Evolutionary conservation across 1,140 invertebrate species (phyloP), one percentile per base, ranked within the genome.

Genomic region (Drosophila sturtevanti): DNA sequence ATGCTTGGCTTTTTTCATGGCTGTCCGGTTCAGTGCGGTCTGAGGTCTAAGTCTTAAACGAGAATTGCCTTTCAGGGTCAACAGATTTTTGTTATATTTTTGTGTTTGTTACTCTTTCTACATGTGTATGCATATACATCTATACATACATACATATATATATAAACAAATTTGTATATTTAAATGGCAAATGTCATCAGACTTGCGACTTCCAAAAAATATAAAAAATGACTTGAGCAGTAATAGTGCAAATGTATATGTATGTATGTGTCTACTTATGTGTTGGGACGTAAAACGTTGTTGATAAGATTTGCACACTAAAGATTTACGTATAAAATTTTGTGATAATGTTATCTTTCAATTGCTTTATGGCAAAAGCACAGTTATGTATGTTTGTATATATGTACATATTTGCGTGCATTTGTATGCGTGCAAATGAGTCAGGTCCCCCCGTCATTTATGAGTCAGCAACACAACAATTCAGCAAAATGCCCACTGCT

Each of bases 311-410:
- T 76, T 76, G 71, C n/a, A 35, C 35, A 56, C 27, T 44, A 48
- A 75, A 75, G 72, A 76, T 76, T 76, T 76, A 76, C 72, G 72
- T 76, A 76, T 68, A 76, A 63, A 68, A 68, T 10, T 10, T 48
- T 68, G n/a, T 34, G 72, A 76, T 76, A 76, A 63, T 34, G 65
- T 51, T 51, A 14, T 41, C n/a, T 35, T 41, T 74, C 63, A 22
- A 74, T 74, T 74, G 72, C 52, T 60, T 74, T 73, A 59, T 71
- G 54, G 21, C 27, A 48, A 73, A 74, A 18, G 16, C 27, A 27
- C 51, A 51, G 44, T 22, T 22, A 27, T 18, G 35, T 67, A 71
- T 59, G 37, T 59, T 24, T 59, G 21, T 14, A 51, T 52, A 58
- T 48, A 7, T 34, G 12, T 12, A n/a, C 34, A 55, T 54, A 48